Evolutionary conservation across 2,888 invertebrate genomes (phyloP), one percentile per base, ranked within the genome.

Genomic region (Chrysomela aeneicollis): DNA sequence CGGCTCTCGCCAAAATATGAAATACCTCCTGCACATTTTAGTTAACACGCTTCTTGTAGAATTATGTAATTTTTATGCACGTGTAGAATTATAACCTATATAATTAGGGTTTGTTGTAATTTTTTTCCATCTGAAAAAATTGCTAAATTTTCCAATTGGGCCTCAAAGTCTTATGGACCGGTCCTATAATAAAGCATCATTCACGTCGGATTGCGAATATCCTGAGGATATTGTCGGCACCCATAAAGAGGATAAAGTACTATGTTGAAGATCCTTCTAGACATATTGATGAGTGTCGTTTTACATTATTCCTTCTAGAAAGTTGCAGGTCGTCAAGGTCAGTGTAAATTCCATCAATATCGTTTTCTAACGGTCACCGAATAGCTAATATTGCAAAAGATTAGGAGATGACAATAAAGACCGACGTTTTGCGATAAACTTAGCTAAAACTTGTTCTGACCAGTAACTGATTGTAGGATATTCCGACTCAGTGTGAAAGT

Each of bases 251-350:
- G 30, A 57, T 46, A 46, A 46, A 47, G 17, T 22, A 26, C 26
- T n/a, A n/a, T n/a, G 8, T 19, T 37, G 8, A 18, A 26, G 30
- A 52, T n/a, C 12, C 18, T 17, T 18, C 54, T 37, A 35, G 62
- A 62, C 60, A 54, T 64, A 55, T 54, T 50, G 64, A 59, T 59
- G 54, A 51, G 51, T 52, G 52, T 17, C 17, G 49, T 61, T 64
- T 64, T 64, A 57, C 55, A 61, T 61, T 64, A 50, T 32, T 61
- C 37, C 22, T 55, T 49, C 26, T 26, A 57, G 61, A 64, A 64
- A 64, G 57, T 46, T 59, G 26, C 50, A 57, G 67, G 67, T 67
- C 67, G 42, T 30, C 59, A 35, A 59, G 49, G 63, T 58, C 57
- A 50, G 19, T 35, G n/a, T 32, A 30, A 59, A 53, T 58, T 60